Conservation (phyloP, 1,140 invertebrate species). For the Laupala kohalensis region DNA sequence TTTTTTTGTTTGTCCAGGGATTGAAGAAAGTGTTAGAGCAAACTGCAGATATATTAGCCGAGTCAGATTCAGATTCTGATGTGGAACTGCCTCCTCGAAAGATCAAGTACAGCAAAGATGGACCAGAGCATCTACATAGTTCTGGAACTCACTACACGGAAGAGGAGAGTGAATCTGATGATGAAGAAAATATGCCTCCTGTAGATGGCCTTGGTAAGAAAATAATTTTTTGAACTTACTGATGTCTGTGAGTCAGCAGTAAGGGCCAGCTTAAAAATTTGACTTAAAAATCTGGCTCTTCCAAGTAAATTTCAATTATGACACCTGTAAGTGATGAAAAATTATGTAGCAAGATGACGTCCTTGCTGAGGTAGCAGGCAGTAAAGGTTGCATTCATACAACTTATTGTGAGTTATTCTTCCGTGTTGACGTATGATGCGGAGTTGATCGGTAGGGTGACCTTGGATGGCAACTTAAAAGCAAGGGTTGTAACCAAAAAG, state of each 20-base stretch:
- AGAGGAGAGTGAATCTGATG: constrained; percentile 48
- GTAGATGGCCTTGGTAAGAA: constrained; percentile 44
- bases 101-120: constrained; percentile 51
- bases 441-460: too few species aligned
- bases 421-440: too few species aligned
- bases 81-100: constrained; percentile 43
- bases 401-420: not conserved
- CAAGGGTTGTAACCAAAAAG: too few species aligned
- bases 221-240: not conserved
- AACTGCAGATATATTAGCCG: constrained; percentile 50
- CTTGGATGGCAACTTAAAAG: too few species aligned
- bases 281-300: not conserved
- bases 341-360: too few species aligned
- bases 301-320: not conserved
- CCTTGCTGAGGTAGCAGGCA: too few species aligned
- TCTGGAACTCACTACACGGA: constrained; percentile 36
- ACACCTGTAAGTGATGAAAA: too few species aligned
- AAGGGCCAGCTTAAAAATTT: not conserved
- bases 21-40: constrained; percentile 50
- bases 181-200: constrained; percentile 34
- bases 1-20: constrained; percentile 24
- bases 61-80: constrained; percentile 46
- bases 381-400: too few species aligned
- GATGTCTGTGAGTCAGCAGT: not conserved
- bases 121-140: constrained; percentile 49